A percentile compares a stretch with the other conserved stretches of the same genome.
phyloP scores from a whole-genome alignment of 1,140 invertebrate species.

The Lysiphlebus fabarum region DNA sequence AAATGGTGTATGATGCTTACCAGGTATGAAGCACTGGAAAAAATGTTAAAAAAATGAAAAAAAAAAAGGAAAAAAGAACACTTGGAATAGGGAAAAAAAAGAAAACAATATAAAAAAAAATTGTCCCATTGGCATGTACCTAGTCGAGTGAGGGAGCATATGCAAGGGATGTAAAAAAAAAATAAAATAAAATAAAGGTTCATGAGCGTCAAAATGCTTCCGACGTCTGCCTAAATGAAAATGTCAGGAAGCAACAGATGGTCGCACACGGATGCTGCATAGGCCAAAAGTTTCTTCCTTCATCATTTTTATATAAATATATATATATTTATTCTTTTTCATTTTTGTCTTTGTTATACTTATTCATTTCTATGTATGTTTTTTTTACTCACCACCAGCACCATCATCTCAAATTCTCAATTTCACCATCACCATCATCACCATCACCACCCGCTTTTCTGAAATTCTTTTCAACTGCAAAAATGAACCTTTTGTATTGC shows the following conservation, averaged over 20 bases:
- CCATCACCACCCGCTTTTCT: conserved; percentile 14
- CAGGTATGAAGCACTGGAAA: neutral
- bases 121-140: conserved; percentile 7
- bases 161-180: conserved; percentile 9
- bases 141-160: neutral
- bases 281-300: conserved; percentile 16
- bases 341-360: too few species aligned
- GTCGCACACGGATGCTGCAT: conserved; percentile 36
- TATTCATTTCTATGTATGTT: too few species aligned
- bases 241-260: conserved; percentile 44
- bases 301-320: conserved; percentile 1
- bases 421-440: neutral
- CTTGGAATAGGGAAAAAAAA: neutral
- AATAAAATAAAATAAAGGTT: neutral
- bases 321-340: too few species aligned
- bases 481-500: conserved; percentile 16
- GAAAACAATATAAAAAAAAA: neutral
- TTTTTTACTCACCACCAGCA: too few species aligned
- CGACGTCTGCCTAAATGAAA: conserved; percentile 32
- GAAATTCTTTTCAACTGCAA: conserved; percentile 28
- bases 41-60: neutral
- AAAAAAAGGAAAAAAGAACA: neutral
- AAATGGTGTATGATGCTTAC: conserved; percentile 1
- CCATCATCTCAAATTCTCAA: too few species aligned
- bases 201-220: conserved; percentile 18